Conservation (phyloP, 2,797 vertebrate species). For the Novumbra hubbsi region DNA sequence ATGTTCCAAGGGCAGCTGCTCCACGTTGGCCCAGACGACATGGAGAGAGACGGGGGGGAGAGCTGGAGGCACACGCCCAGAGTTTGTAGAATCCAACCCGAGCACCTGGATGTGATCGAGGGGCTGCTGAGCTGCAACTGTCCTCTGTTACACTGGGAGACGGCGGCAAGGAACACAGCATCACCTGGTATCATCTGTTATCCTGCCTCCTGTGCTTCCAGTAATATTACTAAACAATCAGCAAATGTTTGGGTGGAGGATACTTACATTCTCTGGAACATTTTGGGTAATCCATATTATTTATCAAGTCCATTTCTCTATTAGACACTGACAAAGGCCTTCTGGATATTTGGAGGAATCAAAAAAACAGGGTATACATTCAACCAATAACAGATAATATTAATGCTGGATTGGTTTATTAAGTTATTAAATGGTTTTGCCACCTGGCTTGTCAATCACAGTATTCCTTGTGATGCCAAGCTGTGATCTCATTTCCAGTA, state of each 20-base stretch:
- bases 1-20: slow-evolving; percentile 90
- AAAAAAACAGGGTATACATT: no score
- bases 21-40: slow-evolving; percentile 81
- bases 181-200: slow-evolving; percentile 90
- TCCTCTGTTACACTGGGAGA: slow-evolving; percentile 87
- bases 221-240: slow-evolving; percentile 35
- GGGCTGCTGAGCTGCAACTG: slow-evolving; percentile 93
- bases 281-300: no score
- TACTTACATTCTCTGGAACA: background rate
- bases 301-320: no score
- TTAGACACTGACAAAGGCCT: no score
- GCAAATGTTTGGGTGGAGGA: slow-evolving; percentile 33
- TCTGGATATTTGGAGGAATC: no score
- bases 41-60: slow-evolving; percentile 47
- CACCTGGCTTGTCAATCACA: no score
- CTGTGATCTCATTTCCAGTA: background rate
- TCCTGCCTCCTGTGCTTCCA: slow-evolving; percentile 68
- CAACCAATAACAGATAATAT: no score
- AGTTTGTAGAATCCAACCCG: slow-evolving; percentile 98
- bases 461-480: background rate
- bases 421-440: no score
- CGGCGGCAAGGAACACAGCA: slow-evolving; percentile 86
- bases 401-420: no score
- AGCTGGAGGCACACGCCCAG: slow-evolving; percentile 89
- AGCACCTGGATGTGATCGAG: slow-evolving; percentile 99